A percentile compares a stretch with the other conserved stretches of the same genome.
These are phyloP conservation scores for Catharus ustulatus DNA, from an alignment of 2,797 vertebrate species.

Conservation along the genomic window DNA sequence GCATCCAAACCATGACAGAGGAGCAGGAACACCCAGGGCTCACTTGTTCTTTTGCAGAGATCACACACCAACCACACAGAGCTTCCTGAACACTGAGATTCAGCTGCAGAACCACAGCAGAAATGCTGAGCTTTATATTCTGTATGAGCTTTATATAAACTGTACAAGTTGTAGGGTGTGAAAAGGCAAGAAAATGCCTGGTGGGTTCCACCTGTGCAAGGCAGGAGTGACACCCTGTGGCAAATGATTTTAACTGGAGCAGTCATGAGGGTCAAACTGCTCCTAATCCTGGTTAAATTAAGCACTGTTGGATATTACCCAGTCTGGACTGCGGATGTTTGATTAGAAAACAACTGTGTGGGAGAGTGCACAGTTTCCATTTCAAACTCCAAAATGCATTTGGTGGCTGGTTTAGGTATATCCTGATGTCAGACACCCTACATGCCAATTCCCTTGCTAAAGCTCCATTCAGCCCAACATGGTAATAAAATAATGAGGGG, in stretches of 20 bases:
- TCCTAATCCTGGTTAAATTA: background rate
- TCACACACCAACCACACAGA: background rate
- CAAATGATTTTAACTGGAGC: background rate
- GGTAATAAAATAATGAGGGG: background rate
- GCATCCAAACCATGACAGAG: rapidly evolving
- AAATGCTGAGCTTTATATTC: background rate
- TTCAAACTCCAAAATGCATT: background rate
- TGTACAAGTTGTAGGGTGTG: rapidly evolving
- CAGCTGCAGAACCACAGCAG: background rate
- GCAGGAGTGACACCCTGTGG: constrained; percentile 62
- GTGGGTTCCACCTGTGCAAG: background rate
- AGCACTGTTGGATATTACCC: background rate
- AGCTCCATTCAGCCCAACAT: background rate
- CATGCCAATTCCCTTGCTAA: background rate
- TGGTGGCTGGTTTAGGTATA: background rate
- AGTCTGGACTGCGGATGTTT: background rate
- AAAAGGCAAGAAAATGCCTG: background rate
- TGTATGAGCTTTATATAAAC: no score
- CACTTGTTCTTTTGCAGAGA: background rate
- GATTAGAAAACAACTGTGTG: background rate
- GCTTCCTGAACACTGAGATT: background rate
- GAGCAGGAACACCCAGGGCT: background rate
- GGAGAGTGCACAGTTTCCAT: background rate
- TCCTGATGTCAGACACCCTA: background rate
- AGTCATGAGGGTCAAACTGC: rapidly evolving